Percentiles rank a stretch among this genome's conserved stretches.
phyloP scores from a whole-genome alignment of 2,797 vertebrate genomes.

The Peromyscus eremicus region DNA sequence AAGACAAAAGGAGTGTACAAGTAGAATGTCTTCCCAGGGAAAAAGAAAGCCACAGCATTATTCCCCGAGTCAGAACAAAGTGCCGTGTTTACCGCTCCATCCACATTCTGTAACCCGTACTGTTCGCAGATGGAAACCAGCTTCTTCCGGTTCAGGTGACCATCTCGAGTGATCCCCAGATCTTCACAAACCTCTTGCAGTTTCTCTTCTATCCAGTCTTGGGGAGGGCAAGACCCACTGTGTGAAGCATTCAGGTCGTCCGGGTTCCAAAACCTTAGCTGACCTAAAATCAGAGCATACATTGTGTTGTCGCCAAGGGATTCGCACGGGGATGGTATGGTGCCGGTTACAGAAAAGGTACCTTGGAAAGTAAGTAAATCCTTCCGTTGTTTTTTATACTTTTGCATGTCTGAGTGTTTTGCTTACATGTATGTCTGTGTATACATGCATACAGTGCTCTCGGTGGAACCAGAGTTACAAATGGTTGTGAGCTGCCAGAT shows the following conservation, averaged over 20 bases:
- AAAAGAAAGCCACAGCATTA: not conserved
- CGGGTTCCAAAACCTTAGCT: conserved; percentile 97
- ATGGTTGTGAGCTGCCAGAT: not conserved
- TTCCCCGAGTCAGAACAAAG: not conserved
- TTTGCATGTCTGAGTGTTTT: not conserved
- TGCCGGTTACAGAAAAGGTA: not conserved
- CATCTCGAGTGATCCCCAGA: conserved; percentile 91
- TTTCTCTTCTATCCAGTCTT: conserved; percentile 91
- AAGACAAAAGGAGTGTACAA: not conserved
- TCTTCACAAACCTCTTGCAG: conserved; percentile 93
- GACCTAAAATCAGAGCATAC: conserved; percentile 87
- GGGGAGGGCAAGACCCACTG: conserved; percentile 81
- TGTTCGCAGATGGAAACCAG: conserved; percentile 93
- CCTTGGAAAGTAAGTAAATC: conserved; percentile 39
- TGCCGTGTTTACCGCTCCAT: conserved; percentile 90
- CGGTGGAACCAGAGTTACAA: not conserved
- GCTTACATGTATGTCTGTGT: not conserved
- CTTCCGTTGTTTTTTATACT: not conserved
- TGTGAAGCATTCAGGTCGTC: conserved; percentile 93
- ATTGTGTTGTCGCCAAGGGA: not conserved
- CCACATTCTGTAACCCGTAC: conserved; percentile 85
- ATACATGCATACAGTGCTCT: not conserved
- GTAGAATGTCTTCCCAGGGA: not conserved
- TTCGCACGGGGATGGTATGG: not conserved
- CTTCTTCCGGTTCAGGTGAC: conserved; percentile 90